These are phyloP conservation scores for Muntiacus reevesi DNA, from an alignment of 2,113 vertebrate genomes.

Conservation along the genomic window DNA sequence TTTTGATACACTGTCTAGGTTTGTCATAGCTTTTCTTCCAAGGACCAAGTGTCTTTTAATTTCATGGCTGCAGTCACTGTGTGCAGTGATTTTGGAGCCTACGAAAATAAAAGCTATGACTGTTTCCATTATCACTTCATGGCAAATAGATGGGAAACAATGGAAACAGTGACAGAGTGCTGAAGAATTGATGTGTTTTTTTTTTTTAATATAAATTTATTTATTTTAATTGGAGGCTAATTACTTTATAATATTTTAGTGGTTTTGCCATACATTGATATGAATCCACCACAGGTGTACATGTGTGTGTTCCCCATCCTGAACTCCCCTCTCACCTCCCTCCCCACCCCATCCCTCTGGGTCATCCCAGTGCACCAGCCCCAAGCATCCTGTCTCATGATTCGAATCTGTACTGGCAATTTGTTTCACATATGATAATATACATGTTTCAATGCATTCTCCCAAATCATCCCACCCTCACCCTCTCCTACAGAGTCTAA, in stretches of 20 bases:
- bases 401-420: background rate
- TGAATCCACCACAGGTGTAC: background rate
- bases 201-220: background rate
- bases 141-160: background rate
- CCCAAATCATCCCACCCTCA: background rate
- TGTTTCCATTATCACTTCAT: background rate
- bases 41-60: too few relatives aligned
- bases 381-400: background rate
- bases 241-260: background rate
- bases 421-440: background rate
- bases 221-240: background rate
- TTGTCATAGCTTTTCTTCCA: too few relatives aligned
- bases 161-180: background rate
- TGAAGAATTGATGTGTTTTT: too few relatives aligned
- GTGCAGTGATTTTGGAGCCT: background rate
- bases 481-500: background rate
- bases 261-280: background rate
- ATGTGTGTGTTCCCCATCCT: too few relatives aligned
- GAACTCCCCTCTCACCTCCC: too few relatives aligned
- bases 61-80: background rate
- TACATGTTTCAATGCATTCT: background rate
- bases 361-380: too few relatives aligned
- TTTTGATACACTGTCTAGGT: too few relatives aligned
- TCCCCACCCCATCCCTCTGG: too few relatives aligned
- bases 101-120: too few relatives aligned